A percentile compares a stretch with the other conserved stretches of the same genome.
phyloP scores from a whole-genome alignment of 2,888 invertebrate species.

The Phaonia tiefii region DNA sequence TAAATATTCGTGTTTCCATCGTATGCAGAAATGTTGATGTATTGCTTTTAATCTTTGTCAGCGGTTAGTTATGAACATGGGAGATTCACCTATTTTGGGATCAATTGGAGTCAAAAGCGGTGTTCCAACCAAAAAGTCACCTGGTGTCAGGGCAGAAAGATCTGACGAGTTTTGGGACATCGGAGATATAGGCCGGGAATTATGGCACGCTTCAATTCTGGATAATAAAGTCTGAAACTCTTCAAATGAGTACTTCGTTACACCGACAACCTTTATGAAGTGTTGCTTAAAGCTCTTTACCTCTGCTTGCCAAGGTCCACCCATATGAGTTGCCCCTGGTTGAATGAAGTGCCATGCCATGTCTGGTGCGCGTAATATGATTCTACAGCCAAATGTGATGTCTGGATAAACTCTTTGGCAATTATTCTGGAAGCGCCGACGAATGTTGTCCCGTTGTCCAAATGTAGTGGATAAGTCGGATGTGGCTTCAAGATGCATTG shows the following conservation, averaged over 20 bases:
- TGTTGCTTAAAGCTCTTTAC: background rate
- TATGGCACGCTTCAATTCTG: background rate
- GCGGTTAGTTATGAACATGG: background rate
- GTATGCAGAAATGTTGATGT: too few species aligned
- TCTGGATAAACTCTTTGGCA: background rate
- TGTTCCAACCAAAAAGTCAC: background rate
- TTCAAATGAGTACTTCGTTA: background rate
- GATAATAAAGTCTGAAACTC: background rate
- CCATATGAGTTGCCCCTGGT: slow-evolving; percentile 17
- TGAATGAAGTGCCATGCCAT: background rate
- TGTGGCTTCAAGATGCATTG: too few species aligned
- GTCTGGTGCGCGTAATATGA: background rate
- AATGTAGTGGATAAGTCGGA: too few species aligned
- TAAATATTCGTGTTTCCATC: too few species aligned
- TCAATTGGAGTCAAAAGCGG: too few species aligned
- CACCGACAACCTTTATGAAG: background rate
- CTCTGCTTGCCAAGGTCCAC: background rate
- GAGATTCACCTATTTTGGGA: background rate
- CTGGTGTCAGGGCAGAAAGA: background rate
- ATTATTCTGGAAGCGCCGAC: background rate
- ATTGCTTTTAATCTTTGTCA: too few species aligned
- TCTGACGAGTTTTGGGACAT: background rate
- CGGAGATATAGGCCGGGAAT: background rate
- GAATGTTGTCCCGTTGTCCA: too few species aligned
- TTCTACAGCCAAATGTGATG: background rate